Conservation (phyloP, 2,888 invertebrate genomes). For the Lithophane socia region DNA sequence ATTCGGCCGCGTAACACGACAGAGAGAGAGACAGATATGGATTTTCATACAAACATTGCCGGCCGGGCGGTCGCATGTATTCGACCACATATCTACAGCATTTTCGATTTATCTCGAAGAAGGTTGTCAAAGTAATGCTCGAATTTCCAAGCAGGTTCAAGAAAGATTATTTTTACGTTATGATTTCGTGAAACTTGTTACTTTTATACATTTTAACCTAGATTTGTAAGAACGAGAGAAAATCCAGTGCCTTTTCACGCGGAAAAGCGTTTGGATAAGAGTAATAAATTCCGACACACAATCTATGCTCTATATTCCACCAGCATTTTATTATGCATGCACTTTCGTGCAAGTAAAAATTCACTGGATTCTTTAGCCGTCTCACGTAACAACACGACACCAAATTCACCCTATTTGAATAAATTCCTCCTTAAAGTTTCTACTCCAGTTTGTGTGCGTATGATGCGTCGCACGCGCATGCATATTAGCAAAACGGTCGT, state of each 20-base stretch:
- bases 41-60: too few species aligned
- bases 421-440: conserved; percentile 61
- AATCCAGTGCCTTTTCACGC: conserved; percentile 21
- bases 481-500: conserved; percentile 56
- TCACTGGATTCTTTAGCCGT: conserved; percentile 28
- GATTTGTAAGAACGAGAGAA: conserved; percentile 4
- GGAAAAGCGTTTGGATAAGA: conserved; percentile 7
- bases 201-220: neutral
- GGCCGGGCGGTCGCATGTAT: too few species aligned
- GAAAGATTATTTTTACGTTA: conserved; percentile 4
- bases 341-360: conserved; percentile 51
- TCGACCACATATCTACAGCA: too few species aligned
- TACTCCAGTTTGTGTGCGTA: conserved; percentile 53
- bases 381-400: conserved; percentile 25
- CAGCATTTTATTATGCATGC: conserved; percentile 26
- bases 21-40: too few species aligned
- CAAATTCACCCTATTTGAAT: conserved; percentile 53
- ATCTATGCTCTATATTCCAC: conserved; percentile 32
- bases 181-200: conserved; percentile 3
- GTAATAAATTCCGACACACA: conserved; percentile 28
- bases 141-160: too few species aligned
- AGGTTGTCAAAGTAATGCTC: too few species aligned
- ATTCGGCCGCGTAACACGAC: too few species aligned
- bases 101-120: too few species aligned
- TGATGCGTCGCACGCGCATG: conserved; percentile 47